Conservation (phyloP, 2,888 invertebrate genomes). For the Pyrocoelia pectoralis region DNA sequence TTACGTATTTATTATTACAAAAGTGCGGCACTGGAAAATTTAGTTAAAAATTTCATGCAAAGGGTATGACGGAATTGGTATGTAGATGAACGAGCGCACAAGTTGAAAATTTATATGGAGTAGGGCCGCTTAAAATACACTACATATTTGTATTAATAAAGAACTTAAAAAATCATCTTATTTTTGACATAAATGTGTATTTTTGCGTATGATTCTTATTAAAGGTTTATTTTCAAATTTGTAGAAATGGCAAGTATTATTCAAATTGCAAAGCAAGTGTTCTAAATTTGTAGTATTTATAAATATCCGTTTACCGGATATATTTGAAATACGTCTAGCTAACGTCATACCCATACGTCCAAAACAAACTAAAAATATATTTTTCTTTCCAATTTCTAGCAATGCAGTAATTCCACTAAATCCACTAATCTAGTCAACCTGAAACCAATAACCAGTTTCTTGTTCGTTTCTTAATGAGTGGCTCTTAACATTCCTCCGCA, state of each 20-base stretch:
- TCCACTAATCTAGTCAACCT: constrained; percentile 18
- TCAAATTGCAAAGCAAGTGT: constrained; percentile 52
- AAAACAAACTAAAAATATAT: constrained; percentile 57
- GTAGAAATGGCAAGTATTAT: constrained; percentile 42
- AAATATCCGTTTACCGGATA: constrained; percentile 56
- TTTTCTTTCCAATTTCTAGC: constrained; percentile 43
- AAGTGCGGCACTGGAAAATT: background rate
- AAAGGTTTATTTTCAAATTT: constrained; percentile 31
- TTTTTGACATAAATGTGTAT: constrained; percentile 19
- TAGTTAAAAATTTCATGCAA: background rate
- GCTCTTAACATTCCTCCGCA: constrained; percentile 18
- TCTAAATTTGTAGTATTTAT: constrained; percentile 55
- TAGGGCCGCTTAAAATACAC: background rate
- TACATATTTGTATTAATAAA: too few relatives aligned
- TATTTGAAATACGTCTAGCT: constrained; percentile 56
- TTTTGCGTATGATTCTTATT: constrained; percentile 21
- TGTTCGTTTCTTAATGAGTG: constrained; percentile 20
- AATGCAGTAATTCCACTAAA: constrained; percentile 21
- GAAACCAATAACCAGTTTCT: constrained; percentile 27
- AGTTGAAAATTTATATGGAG: background rate
- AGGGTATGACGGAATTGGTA: background rate
- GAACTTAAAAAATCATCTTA: background rate
- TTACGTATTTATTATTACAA: constrained; percentile 12
- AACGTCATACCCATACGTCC: constrained; percentile 53
- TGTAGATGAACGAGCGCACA: background rate